Evolutionary conservation across 2,113 vertebrate species (phyloP).

Genomic region (Ovibos moschatus): DNA sequence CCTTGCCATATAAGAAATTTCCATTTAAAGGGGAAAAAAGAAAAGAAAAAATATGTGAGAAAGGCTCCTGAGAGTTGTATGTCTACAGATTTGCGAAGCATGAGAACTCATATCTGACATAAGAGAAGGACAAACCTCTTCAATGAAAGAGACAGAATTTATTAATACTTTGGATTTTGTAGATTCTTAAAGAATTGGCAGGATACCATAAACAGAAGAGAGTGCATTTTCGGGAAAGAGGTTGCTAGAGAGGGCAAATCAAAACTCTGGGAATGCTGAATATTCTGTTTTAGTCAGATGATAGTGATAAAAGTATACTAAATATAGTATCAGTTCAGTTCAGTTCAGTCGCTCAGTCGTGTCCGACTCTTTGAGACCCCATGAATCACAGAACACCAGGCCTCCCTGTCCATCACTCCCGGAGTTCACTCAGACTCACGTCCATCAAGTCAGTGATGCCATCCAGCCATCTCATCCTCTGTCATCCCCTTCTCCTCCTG

Average conservation of each 20-base stretch:
- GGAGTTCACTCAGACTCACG: no score
- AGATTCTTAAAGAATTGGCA: neutral
- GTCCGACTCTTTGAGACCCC: no score
- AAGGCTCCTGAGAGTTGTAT: neutral
- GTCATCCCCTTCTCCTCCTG: no score
- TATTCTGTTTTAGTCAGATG: conserved; percentile 2
- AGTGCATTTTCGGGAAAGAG: neutral
- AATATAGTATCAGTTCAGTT: neutral
- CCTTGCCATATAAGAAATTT: neutral
- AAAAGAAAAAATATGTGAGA: neutral
- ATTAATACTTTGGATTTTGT: neutral
- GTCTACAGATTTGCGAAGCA: neutral
- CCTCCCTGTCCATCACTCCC: neutral
- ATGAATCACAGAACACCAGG: no score
- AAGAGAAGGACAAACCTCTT: conserved; percentile 4
- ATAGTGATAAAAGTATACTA: neutral
- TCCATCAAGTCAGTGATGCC: no score
- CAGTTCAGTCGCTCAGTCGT: no score
- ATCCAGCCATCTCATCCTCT: no score
- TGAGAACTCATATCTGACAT: neutral
- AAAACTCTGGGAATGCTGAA: neutral
- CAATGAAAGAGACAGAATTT: conserved; percentile 7
- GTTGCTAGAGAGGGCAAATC: neutral
- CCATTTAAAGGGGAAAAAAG: neutral
- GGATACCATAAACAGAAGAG: neutral